Evolutionary conservation across 2,888 invertebrate species (phyloP), one percentile per base, ranked within the genome.

Genomic region (Hypomecis atomaria): DNA sequence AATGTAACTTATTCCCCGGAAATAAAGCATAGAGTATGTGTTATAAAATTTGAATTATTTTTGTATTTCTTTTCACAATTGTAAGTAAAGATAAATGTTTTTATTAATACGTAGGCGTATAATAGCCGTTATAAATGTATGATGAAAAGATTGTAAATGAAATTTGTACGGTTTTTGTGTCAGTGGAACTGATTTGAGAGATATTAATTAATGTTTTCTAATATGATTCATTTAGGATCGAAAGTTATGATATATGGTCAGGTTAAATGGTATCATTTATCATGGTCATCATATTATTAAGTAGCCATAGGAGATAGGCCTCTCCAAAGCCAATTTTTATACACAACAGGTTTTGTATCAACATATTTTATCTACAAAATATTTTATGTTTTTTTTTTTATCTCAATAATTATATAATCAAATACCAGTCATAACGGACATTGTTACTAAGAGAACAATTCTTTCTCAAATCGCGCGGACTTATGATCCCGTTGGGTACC

Each of bases 81-180:
- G 71, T 76, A 71, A 44, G 62, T 66, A 73, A 74, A 74, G 65
- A 77, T 79, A 70, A 70, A 80, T 76, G 81, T 75, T 78, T 80
- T 79, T 74, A 77, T 77, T 75, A 73, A 74, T 70, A 57, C 65
- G 74, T 75, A 77, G 82, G 85, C 79, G 84, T 82, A 79, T 81
- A 79, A 83, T 77, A 71, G 76, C 78, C 77, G 49, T 65, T 82
- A 84, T 84, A 83, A 85, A 82, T 81, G 69, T 71, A 74, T 79
- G 77, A 78, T 82, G 83, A 80, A 84, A 82, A 80, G 79, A 69
- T 78, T 77, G 79, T 79, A 82, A 84, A 85, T 84, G 79, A 83
- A 67, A 70, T 70, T 66, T 66, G 71, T 70, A 69, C 36, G 49
- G 57, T 45, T 61, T 59, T 56, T 59, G 45, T 65, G 65, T 57